These are phyloP conservation scores for Acanthosepion pharaonis DNA, from an alignment of 2,888 invertebrate genomes.

Conservation along the genomic window DNA sequence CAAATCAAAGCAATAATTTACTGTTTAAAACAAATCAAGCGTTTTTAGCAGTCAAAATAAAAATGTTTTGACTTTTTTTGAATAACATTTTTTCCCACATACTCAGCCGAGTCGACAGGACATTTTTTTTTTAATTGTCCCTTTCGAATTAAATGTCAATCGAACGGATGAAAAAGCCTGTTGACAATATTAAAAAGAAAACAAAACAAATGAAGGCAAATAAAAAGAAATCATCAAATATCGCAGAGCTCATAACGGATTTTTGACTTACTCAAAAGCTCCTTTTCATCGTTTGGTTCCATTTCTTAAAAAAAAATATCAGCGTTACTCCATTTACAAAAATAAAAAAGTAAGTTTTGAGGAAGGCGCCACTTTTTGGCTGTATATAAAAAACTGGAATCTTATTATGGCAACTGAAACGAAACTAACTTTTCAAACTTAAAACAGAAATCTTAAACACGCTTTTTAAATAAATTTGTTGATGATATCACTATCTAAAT, in stretches of 20 bases:
- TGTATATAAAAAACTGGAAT: neutral
- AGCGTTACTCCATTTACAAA: neutral
- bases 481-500: too few species aligned
- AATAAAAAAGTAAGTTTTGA: neutral
- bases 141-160: neutral
- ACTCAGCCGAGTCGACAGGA: neutral
- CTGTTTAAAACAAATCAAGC: neutral
- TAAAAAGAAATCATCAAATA: neutral
- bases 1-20: neutral
- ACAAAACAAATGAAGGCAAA: neutral
- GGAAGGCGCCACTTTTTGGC: neutral
- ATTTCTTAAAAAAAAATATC: constrained; percentile 47
- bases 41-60: neutral
- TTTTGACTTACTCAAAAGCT: constrained; percentile 51
- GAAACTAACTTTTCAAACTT: neutral
- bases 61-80: neutral
- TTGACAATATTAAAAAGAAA: neutral
- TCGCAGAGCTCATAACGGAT: neutral
- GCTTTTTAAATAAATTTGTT: too few species aligned
- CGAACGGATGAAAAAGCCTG: neutral
- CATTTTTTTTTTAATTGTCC: neutral
- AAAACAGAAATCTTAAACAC: too few species aligned
- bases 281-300: constrained; percentile 50
- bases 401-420: neutral
- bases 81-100: neutral